Base-by-base conservation (phyloP, 37 sponge, comb jelly and placozoan species). In the Axinella damicornis region DNA sequence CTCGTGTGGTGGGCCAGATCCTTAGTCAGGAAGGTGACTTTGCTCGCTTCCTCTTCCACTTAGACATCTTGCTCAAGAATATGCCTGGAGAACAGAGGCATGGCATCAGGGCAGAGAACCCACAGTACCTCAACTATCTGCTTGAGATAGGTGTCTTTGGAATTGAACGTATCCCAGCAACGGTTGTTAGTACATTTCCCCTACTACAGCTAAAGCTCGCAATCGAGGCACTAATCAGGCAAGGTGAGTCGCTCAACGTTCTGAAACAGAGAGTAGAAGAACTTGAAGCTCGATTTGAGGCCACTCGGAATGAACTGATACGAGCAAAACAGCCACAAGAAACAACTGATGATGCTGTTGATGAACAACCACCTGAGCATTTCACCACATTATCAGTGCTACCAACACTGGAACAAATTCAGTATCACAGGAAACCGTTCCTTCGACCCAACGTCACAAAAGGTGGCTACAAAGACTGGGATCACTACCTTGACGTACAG, bases 401-500 rank as follows among this genome's bases (percentile, higher is more conserved):
- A 12, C 93, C 88, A 5, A 21, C 41, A 34, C 33, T 41, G 1
- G 71, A 84, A 24, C 85, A 92, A 57, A 37, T 92, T 6, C 21
- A 74, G 2, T 5, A 24, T 20, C 4, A 62, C 13, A 11, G 13
- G 1, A 72, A 79, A 35, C 80, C 80, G 28, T 84, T 65, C 56
- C 68, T 90, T 36, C 77, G 93, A 25, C 65, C 86, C 2, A 95
- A 88, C 56, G 71, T 81, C 2, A 36, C 78, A 0, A 46, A 58
- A 4, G 92, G 92, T 25, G 66, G 34, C 34, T 96, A 92, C 56
- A 28, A 41, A 0, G 73, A 88, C 69, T 90, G 91, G 88, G 71
- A 91, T 18, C 89, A 93, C 31, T 96, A 93, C 69, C 71, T 93
- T 20, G 89, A 93, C 60, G 78, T 90, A 0, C 96, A 96, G 62